phyloP scores from a whole-genome alignment of 2,113 vertebrate genomes.

The Rhinichthys klamathensis region DNA sequence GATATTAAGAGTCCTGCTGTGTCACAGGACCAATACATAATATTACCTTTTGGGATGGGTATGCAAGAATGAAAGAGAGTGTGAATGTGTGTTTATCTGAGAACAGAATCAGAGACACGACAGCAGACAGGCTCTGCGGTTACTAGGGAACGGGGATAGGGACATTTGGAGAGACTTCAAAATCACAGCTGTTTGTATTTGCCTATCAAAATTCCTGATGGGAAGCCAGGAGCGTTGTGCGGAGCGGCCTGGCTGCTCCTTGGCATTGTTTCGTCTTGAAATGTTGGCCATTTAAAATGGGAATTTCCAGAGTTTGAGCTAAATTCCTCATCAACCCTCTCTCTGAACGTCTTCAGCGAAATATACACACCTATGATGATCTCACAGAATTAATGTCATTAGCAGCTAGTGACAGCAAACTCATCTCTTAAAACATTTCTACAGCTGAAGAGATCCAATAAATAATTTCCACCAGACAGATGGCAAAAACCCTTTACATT shows the following conservation, averaged over 20 bases:
- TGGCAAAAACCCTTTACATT: neutral
- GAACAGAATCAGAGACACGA: neutral
- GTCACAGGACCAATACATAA: neutral
- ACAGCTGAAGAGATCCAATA: neutral
- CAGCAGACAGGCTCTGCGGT: conserved; percentile 16
- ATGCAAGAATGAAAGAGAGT: neutral
- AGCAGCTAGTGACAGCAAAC: neutral
- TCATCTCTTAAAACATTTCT: neutral
- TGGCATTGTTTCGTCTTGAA: neutral
- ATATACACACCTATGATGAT: neutral
- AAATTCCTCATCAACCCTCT: neutral
- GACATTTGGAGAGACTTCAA: conserved; percentile 31
- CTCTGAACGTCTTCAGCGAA: neutral
- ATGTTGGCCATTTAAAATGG: conserved; percentile 1
- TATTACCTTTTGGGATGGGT: neutral
- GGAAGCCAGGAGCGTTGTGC: conserved; percentile 52
- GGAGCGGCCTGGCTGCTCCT: conserved; percentile 31
- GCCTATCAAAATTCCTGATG: conserved; percentile 63
- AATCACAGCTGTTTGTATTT: conserved; percentile 65
- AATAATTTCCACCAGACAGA: neutral
- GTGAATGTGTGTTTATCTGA: neutral
- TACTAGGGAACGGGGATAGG: conserved; percentile 1
- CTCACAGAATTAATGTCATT: neutral
- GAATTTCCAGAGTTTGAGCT: conserved; percentile 25
- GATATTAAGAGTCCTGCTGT: conserved; percentile 19